Percentiles rank a stretch among this genome's conserved stretches.
Evolutionary conservation across 2,888 invertebrate genomes (phyloP).

Genomic region (Drosophila flavopinicola): DNA sequence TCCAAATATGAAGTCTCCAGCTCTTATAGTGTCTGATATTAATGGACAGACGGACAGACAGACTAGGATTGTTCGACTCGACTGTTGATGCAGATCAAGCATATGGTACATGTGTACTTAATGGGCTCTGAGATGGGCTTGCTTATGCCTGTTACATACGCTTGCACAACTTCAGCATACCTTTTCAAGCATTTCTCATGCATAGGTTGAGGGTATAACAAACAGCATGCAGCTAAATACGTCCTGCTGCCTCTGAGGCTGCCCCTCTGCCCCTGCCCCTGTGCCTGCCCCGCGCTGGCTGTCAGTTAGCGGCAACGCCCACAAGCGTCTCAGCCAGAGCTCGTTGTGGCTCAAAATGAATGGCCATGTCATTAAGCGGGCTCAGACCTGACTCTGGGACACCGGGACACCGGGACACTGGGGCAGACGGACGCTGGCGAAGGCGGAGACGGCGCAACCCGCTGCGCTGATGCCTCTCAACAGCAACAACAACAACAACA

Average conservation of each 20-base stretch:
- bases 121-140: too few species aligned
- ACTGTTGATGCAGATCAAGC: too few species aligned
- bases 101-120: too few species aligned
- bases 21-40: too few species aligned
- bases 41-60: too few species aligned
- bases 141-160: too few species aligned
- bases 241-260: conserved; percentile 1
- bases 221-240: conserved; percentile 23
- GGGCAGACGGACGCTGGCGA: background rate
- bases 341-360: conserved; percentile 66
- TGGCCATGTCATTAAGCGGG: conserved; percentile 72
- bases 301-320: conserved; percentile 74
- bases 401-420: background rate
- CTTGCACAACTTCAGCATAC: too few species aligned
- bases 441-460: conserved; percentile 33
- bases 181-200: too few species aligned
- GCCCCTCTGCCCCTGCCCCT: background rate
- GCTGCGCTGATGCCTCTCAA: conserved; percentile 41
- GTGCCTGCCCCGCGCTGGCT: conserved; percentile 40
- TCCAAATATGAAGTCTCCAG: too few species aligned
- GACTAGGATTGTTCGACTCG: too few species aligned
- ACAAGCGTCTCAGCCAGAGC: conserved; percentile 45
- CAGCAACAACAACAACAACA: too few species aligned
- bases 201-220: too few species aligned
- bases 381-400: conserved; percentile 36